Evolutionary conservation across 1,140 invertebrate genomes (phyloP), one percentile per base, ranked within the genome.

Genomic region (Acromyrmex echinatior): DNA sequence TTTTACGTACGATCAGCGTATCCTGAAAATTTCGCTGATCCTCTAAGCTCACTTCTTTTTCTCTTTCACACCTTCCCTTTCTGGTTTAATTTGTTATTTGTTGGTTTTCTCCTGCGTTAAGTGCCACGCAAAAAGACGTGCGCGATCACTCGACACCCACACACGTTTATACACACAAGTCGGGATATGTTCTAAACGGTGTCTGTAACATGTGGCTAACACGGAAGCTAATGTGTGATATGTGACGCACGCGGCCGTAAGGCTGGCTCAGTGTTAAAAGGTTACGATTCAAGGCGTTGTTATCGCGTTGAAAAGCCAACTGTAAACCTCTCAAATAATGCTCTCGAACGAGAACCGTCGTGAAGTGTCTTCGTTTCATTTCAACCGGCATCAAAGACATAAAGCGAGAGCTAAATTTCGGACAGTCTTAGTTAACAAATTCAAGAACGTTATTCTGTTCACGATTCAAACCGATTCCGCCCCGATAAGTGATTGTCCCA

Each of bases 211-310:
- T 90, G 89, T 90, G 88, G 89, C 88, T 90, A 90, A 90, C 89
- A 90, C 89, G 89, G 88, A 90, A 90, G 88, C 88, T 90, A 90
- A 90, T 89, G 74, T 86, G 89, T 90, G 88, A 79, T 87, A 79
- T 70, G 53, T 66, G 88, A 81, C 88, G 73, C 63, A 76, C 80
- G 39, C 18, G 80, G 80, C 39, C 70, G 28, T 84, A 74, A 35
- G n/a, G 85, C 89, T 78, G 85, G 65, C 71, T 90, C 89, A 86
- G 80, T 86, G 88, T 86, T 90, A 68, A 89, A 45, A 65, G 70
- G 73, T 90, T 84, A 60, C 60, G 31, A 45, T 5, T 81, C 51
- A 45, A 81, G 79, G 79, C 71, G 35, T 81, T 81, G 65, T 84
- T 84, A 84, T 84, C 80, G 80, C 56, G 80, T 84, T 84, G 80